Conservation (phyloP, 2,113 vertebrate species). For the Pelecanus crispus region DNA sequence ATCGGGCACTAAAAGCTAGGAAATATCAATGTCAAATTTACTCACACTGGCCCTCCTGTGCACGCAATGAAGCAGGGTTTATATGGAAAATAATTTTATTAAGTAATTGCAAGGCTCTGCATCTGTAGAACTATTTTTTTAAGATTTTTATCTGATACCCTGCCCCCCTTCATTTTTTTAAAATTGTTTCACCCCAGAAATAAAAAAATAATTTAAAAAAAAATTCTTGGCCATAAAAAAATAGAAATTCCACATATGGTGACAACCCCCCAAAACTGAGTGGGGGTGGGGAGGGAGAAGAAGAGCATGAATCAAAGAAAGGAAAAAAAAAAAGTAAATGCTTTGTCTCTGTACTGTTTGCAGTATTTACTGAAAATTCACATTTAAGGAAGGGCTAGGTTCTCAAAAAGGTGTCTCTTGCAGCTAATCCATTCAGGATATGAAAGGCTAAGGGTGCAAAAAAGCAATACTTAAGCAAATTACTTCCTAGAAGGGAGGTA, state of each 20-base stretch:
- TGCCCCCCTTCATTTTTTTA: background rate
- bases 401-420: background rate
- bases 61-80: background rate
- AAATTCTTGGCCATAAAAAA: background rate
- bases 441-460: background rate
- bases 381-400: background rate
- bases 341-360: background rate
- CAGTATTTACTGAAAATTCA: background rate
- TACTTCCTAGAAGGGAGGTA: background rate
- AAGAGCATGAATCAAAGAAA: background rate
- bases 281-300: fast-evolving
- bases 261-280: background rate
- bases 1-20: background rate
- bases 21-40: background rate
- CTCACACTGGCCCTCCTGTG: background rate
- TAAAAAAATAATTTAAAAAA: background rate
- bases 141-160: background rate
- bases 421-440: background rate
- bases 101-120: background rate
- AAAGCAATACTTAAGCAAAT: background rate
- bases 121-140: background rate
- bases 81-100: background rate
- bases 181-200: background rate
- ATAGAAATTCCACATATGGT: background rate
- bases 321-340: background rate